These are phyloP conservation scores for Chloebia gouldiae DNA, from an alignment of 2,113 vertebrate species.

Conservation along the genomic window DNA sequence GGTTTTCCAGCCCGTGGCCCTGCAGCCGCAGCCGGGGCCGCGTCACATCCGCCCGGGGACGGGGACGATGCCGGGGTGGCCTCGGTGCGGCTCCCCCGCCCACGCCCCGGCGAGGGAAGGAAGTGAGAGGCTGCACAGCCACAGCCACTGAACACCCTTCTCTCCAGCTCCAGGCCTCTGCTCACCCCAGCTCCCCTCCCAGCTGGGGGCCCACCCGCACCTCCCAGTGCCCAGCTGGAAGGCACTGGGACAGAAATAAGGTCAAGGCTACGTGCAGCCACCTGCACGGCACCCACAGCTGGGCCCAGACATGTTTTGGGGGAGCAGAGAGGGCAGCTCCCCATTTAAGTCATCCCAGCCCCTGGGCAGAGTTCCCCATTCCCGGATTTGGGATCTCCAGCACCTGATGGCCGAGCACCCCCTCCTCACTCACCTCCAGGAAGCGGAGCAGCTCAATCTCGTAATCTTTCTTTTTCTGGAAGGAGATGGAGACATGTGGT, in stretches of 20 bases:
- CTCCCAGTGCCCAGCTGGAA: not conserved
- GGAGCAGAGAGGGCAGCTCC: not conserved
- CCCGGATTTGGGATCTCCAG: fast-evolving
- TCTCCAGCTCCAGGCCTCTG: not conserved
- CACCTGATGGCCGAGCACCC: fast-evolving
- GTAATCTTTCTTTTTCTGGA: slow-evolving; percentile 95
- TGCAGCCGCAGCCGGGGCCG: fast-evolving
- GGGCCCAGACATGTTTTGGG: not conserved
- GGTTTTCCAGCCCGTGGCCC: not conserved
- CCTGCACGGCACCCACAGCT: not conserved
- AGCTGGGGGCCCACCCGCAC: fast-evolving
- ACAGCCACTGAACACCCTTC: not conserved
- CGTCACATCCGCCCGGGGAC: not conserved
- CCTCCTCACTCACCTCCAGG: slow-evolving; percentile 83
- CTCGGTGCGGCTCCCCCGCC: not conserved
- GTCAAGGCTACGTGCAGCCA: not conserved
- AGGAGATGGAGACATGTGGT: not conserved
- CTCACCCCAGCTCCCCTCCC: not conserved
- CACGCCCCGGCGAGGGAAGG: not conserved
- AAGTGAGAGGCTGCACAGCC: not conserved
- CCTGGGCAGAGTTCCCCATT: not conserved
- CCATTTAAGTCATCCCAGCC: not conserved
- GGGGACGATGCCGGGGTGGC: not conserved
- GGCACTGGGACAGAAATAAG: not conserved
- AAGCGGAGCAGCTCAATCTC: slow-evolving; percentile 94